A percentile compares a stretch with the other conserved stretches of the same genome.
Evolutionary conservation across 2,113 vertebrate genomes (phyloP).

Genomic region (Muscicapa adusta): DNA sequence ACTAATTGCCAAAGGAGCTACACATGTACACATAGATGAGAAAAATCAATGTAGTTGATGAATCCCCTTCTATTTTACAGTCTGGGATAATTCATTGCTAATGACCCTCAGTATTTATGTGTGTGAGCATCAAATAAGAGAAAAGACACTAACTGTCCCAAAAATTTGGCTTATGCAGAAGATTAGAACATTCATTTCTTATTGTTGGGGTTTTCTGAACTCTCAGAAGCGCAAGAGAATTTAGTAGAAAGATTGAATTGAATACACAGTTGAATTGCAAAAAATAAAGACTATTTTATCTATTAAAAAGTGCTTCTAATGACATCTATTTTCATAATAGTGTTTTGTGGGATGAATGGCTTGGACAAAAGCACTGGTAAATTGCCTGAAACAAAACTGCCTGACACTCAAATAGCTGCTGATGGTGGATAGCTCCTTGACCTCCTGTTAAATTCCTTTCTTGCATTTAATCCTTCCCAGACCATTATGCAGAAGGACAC

Average conservation of each 20-base stretch:
- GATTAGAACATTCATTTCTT: background rate
- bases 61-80: constrained; percentile 24
- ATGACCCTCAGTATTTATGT: background rate
- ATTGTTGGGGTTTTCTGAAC: background rate
- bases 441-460: background rate
- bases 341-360: background rate
- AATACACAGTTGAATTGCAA: background rate
- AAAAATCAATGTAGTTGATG: constrained; percentile 21
- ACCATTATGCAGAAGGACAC: constrained; percentile 11
- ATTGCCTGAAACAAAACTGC: background rate
- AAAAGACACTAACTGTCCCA: background rate
- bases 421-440: background rate
- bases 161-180: background rate
- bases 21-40: background rate
- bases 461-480: constrained; percentile 7
- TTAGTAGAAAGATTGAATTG: background rate
- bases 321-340: constrained; percentile 11
- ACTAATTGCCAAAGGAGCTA: background rate
- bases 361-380: constrained; percentile 6
- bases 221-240: background rate
- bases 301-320: background rate
- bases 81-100: constrained; percentile 21
- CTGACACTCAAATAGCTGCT: background rate
- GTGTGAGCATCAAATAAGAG: background rate
- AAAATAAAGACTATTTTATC: background rate